These are phyloP conservation scores for Gouania willdenowi DNA, from an alignment of 2,797 vertebrate genomes.

Conservation along the genomic window DNA sequence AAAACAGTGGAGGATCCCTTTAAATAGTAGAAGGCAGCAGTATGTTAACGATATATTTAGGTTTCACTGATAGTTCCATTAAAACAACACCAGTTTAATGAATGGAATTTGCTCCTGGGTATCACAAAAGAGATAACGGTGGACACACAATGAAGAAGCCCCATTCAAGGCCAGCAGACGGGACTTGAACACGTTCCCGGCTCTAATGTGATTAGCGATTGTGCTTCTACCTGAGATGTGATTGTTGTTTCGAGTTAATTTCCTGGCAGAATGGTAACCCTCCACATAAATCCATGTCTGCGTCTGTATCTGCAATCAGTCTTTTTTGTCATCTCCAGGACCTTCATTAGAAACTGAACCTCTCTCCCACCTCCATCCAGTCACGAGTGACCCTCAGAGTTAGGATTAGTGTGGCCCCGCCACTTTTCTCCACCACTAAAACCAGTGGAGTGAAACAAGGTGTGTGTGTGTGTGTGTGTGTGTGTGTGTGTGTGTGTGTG, in stretches of 20 bases:
- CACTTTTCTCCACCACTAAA: conserved; percentile 12
- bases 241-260: background rate
- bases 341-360: background rate
- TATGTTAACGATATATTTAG: no score
- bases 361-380: conserved; percentile 1
- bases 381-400: conserved; percentile 16
- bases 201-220: background rate
- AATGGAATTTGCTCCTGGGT: no score
- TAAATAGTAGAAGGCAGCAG: no score
- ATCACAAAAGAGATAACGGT: no score
- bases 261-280: background rate
- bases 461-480: conserved; percentile 29
- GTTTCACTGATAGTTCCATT: no score
- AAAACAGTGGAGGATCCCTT: no score
- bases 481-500: conserved; percentile 28
- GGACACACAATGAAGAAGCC: no score
- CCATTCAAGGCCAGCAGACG: no score
- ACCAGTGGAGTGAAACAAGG: conserved; percentile 48
- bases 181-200: no score
- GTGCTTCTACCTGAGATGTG: background rate
- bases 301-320: background rate
- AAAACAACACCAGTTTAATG: no score
- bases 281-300: background rate
- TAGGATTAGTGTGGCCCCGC: conserved; percentile 1
- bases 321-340: background rate